phyloP scores from a whole-genome alignment of 2,113 vertebrate genomes.

The Saimiri boliviensis region DNA sequence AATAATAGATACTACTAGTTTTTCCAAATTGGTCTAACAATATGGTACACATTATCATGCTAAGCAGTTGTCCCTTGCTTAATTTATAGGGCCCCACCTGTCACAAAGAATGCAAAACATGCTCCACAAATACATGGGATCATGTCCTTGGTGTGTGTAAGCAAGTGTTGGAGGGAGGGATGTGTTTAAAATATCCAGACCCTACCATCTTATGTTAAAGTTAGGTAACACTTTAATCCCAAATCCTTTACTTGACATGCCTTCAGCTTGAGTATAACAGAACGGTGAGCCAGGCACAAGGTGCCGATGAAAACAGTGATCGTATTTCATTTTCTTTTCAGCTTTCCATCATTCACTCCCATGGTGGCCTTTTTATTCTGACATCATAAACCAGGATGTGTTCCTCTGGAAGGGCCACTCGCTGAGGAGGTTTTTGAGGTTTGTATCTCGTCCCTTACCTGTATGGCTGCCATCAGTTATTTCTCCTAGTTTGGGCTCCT shows the following conservation, averaged over 20 bases:
- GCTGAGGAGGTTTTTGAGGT: background rate
- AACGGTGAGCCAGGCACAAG: conserved; percentile 71
- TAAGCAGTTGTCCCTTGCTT: conserved; percentile 81
- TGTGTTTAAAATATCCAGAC: conserved; percentile 15
- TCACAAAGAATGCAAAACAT: conserved; percentile 83
- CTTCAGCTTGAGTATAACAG: conserved; percentile 75
- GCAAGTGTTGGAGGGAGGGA: background rate
- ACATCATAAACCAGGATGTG: background rate
- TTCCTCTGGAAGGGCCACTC: background rate
- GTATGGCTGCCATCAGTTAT: background rate
- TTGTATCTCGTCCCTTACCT: background rate
- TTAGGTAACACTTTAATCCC: background rate
- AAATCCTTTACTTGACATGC: conserved; percentile 74
- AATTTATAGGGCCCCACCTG: conserved; percentile 84
- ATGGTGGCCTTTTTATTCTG: background rate
- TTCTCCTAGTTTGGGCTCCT: background rate
- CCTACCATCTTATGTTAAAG: background rate
- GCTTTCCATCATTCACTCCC: background rate
- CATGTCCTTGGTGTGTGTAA: background rate
- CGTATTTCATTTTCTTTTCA: background rate
- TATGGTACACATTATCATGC: conserved; percentile 79
- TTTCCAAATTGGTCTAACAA: conserved; percentile 76
- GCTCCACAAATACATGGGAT: conserved; percentile 73
- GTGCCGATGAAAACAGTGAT: conserved; percentile 75
- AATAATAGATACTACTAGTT: conserved; percentile 71